Conservation (phyloP, 2,888 invertebrate species). For the Leucoma salicis region DNA sequence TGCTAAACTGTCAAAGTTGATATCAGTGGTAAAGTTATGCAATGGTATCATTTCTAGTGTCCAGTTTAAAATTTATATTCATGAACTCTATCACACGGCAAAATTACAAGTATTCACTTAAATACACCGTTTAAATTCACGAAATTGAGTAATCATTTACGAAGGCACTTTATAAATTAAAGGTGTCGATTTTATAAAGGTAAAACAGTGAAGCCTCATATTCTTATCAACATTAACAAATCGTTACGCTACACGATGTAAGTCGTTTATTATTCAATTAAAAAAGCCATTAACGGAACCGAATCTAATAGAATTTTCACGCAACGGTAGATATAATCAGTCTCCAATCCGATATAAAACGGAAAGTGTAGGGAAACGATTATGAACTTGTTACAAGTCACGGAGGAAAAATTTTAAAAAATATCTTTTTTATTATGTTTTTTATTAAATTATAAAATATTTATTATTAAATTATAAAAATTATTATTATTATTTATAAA, state of each 20-base stretch:
- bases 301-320: conserved; percentile 34
- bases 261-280: conserved; percentile 15
- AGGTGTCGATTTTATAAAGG: conserved; percentile 1
- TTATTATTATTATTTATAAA: too few relatives aligned
- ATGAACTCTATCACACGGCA: too few relatives aligned
- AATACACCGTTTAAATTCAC: not conserved
- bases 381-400: conserved; percentile 16
- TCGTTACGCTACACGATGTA: conserved; percentile 10
- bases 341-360: conserved; percentile 26
- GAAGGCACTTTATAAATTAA: not conserved
- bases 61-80: too few relatives aligned
- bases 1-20: too few relatives aligned
- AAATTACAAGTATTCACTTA: too few relatives aligned
- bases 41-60: too few relatives aligned
- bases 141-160: not conserved
- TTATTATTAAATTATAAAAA: too few relatives aligned
- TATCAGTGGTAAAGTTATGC: too few relatives aligned
- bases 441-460: too few relatives aligned
- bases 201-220: not conserved
- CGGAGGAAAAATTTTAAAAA: conserved; percentile 2
- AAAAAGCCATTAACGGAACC: conserved; percentile 18
- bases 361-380: conserved; percentile 13
- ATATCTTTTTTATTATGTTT: too few relatives aligned
- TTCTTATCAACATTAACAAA: conserved; percentile 10
- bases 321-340: conserved; percentile 25